A percentile compares a stretch with the other conserved stretches of the same genome.
phyloP scores from a whole-genome alignment of 1,140 invertebrate species.

The Protaetia brevitarsis region DNA sequence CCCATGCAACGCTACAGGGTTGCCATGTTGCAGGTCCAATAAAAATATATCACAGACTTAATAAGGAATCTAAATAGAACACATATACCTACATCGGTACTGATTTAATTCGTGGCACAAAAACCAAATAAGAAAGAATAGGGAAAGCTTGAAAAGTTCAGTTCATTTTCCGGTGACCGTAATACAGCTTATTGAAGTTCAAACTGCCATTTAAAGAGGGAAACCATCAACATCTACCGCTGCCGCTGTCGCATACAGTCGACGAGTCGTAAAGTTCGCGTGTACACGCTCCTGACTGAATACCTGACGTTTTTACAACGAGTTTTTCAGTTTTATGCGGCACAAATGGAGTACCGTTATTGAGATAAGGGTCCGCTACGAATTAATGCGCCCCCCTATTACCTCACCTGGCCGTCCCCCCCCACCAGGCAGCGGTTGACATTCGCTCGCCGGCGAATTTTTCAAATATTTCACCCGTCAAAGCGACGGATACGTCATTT shows the following conservation, averaged over 20 bases:
- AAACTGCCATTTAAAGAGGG: neutral
- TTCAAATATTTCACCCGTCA: neutral
- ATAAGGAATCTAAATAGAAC: too few species aligned
- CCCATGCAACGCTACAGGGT: too few species aligned
- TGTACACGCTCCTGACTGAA: conserved; percentile 7
- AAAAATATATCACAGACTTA: too few species aligned
- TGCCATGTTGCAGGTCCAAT: too few species aligned
- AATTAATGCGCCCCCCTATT: neutral
- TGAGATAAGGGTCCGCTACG: neutral
- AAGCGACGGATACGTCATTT: neutral
- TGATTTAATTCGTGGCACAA: too few species aligned
- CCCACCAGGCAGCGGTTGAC: too few species aligned
- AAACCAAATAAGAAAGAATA: too few species aligned
- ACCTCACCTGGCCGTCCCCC: neutral
- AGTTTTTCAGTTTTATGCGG: conserved; percentile 5
- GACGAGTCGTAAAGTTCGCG: neutral
- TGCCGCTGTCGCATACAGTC: neutral
- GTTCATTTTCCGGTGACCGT: too few species aligned
- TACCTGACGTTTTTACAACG: conserved; percentile 13
- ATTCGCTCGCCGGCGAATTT: neutral
- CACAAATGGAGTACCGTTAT: neutral
- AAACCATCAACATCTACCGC: neutral
- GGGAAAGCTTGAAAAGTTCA: too few species aligned
- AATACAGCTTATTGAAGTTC: neutral
- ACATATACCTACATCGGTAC: too few species aligned